Conservation (phyloP, 1,140 invertebrate species). For the Sitobion miscanthi region DNA sequence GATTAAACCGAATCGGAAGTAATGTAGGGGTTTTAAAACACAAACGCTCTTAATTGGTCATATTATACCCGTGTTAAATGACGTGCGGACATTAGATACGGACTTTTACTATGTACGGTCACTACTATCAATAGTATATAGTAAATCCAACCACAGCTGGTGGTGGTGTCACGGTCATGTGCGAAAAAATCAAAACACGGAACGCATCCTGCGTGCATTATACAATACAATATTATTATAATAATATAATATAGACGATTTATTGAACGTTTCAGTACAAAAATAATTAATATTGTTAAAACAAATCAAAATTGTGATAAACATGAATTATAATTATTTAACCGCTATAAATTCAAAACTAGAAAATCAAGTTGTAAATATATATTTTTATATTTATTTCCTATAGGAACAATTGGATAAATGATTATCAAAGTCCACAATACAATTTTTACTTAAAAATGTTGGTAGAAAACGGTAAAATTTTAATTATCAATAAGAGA, state of each 20-base stretch:
- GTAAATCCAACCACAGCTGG: neutral
- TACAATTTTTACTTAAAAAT: neutral
- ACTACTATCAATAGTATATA: neutral
- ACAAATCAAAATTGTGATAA: neutral
- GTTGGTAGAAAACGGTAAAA: neutral
- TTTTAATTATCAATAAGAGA: neutral
- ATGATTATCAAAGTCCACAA: neutral
- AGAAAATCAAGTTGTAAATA: neutral
- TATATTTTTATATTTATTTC: neutral
- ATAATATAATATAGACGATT: neutral
- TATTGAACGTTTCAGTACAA: neutral
- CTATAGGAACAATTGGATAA: neutral
- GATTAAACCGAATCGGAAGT: constrained; percentile 35
- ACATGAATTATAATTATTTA: neutral
- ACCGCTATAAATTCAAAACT: neutral
- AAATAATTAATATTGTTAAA: constrained; percentile 6
- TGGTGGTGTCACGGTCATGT: constrained; percentile 16
- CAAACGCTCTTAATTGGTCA: constrained; percentile 42
- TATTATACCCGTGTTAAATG: constrained; percentile 47
- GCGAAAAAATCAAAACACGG: constrained; percentile 14
- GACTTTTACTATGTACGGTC: neutral
- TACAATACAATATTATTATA: neutral
- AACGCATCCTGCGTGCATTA: neutral
- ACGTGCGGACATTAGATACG: constrained; percentile 33
- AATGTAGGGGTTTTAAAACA: constrained; percentile 19